Percentiles rank a stretch among this genome's conserved stretches.
phyloP scores from a whole-genome alignment of 2,113 vertebrate genomes.

The Sigmodon hispidus region DNA sequence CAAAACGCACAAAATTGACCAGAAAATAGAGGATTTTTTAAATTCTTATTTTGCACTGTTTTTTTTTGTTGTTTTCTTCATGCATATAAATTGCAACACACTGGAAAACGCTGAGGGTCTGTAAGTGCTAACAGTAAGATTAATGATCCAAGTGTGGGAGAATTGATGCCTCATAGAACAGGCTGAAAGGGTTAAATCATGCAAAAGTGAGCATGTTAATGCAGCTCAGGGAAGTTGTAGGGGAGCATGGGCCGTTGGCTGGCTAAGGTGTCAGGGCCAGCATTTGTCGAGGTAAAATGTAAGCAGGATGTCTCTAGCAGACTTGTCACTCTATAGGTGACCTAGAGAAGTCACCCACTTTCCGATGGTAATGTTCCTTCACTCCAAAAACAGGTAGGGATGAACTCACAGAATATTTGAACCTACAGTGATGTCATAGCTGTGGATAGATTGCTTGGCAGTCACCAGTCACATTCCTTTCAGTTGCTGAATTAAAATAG shows the following conservation, averaged over 20 bases:
- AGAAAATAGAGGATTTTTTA: background rate
- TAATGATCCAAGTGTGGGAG: background rate
- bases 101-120: background rate
- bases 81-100: background rate
- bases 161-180: background rate
- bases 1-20: background rate
- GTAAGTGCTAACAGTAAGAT: background rate
- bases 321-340: constrained; percentile 53
- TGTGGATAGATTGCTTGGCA: background rate
- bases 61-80: constrained; percentile 32
- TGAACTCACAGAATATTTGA: background rate
- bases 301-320: constrained; percentile 68
- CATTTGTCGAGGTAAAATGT: constrained; percentile 62
- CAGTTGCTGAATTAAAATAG: background rate
- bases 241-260: background rate
- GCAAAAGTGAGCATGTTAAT: too few species aligned
- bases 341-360: background rate
- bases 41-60: background rate
- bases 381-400: background rate
- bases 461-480: background rate
- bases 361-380: background rate
- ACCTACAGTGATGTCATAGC: background rate
- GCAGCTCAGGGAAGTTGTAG: rapidly evolving
- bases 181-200: background rate
- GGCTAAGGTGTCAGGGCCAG: constrained; percentile 27